A percentile compares a stretch with the other conserved stretches of the same genome.
phyloP scores from a whole-genome alignment of 2,888 invertebrate species.

The Gibbula magus region DNA sequence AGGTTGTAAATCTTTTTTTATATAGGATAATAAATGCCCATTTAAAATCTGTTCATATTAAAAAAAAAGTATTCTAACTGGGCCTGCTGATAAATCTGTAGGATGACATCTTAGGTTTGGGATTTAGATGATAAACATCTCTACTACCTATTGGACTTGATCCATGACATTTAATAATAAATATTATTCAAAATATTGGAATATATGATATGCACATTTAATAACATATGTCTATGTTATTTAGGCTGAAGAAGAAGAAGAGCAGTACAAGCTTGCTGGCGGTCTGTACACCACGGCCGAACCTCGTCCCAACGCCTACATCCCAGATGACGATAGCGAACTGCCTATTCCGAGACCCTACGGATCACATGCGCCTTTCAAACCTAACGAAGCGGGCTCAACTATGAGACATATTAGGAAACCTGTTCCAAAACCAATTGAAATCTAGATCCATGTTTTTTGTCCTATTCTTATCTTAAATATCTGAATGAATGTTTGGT shows the following conservation, averaged over 20 bases:
- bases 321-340: constrained; percentile 74
- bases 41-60: too few species aligned
- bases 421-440: constrained; percentile 75
- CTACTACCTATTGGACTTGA: too few species aligned
- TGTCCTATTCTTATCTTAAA: neutral
- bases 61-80: too few species aligned
- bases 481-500: neutral
- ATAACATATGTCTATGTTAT: too few species aligned
- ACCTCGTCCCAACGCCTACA: constrained; percentile 75
- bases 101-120: too few species aligned
- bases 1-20: too few species aligned
- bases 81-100: too few species aligned
- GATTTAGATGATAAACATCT: too few species aligned
- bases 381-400: constrained; percentile 72
- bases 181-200: too few species aligned
- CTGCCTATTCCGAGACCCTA: constrained; percentile 75
- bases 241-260: constrained; percentile 72
- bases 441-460: constrained; percentile 63
- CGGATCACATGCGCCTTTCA: constrained; percentile 75
- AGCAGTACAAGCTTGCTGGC: constrained; percentile 71
- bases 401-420: constrained; percentile 75
- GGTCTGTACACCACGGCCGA: constrained; percentile 74
- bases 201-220: too few species aligned
- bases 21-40: too few species aligned
- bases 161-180: too few species aligned